Base-by-base conservation (phyloP, 1,140 invertebrate species). In the Ridgeia piscesae region DNA sequence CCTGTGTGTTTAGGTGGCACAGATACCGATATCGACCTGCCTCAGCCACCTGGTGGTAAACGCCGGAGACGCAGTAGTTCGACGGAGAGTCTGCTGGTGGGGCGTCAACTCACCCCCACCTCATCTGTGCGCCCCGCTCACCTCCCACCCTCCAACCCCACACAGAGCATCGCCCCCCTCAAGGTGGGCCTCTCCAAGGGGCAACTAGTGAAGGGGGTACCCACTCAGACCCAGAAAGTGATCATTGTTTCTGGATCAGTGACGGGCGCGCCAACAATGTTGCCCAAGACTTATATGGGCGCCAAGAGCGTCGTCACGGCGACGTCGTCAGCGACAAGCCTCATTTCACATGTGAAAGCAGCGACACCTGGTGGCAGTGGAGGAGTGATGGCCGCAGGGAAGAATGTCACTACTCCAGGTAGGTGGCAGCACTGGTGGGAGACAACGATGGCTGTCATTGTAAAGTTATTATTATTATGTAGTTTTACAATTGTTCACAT, bases 141-240 rank as follows among this genome's bases (percentile, higher is more conserved):
- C 88, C 94, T 94, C 8, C 94, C 94, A 11, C 92, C 94, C 21
- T 94, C 94, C 21, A 94, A 93, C 91, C 93, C 93, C 33, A 91
- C 94, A 9, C 92, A 94, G 33, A 93, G 93, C 33, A 93, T 95
- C 4, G 95, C 95, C 1, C 95, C 95, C 0, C 94, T 95, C 88
- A 95, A 91, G 35, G 31, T 42, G 89, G 35, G 34, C 17, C 58
- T 77, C 27, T 0, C 58, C 6, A 77, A 77, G 58, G 58, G 58
- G 14, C 58, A 77, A 77, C 17, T 77, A 31, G 58, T 77, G 17
- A 77, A 77, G 58, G 58, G 58, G 11, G 58, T 77, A 2, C 58
- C 58, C 58, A 77, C 58, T 21, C 58, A 77, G 58, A 31, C 58
- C 27, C 58, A 77, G 58, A 77, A 77, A 31, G 89, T 90, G 89